Conservation (phyloP, 2,888 invertebrate species). For the Luperina testacea region DNA sequence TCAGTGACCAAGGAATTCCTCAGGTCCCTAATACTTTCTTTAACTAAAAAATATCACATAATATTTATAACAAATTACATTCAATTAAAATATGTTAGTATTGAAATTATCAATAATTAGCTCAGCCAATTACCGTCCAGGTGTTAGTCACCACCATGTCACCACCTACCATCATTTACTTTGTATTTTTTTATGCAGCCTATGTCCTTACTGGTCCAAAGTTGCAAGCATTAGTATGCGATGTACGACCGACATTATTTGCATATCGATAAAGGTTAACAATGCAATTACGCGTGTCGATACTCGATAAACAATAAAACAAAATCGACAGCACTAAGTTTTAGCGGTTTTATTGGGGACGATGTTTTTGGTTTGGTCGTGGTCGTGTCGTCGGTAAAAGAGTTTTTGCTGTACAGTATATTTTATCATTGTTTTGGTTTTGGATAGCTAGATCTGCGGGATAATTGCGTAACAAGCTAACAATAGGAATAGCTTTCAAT, state of each 20-base stretch:
- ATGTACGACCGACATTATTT: conserved; percentile 64
- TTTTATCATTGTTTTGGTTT: not conserved
- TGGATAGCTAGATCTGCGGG: not conserved
- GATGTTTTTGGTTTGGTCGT: conserved; percentile 33
- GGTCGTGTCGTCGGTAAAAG: conserved; percentile 32
- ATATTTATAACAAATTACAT: conserved; percentile 23
- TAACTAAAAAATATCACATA: not conserved
- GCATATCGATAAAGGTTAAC: conserved; percentile 78
- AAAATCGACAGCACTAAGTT: conserved; percentile 65
- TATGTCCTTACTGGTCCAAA: conserved; percentile 36
- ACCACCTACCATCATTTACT: conserved; percentile 33
- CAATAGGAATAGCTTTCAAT: not conserved
- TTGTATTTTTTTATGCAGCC: conserved; percentile 46
- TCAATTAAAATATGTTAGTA: conserved; percentile 32
- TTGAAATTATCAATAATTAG: conserved; percentile 39
- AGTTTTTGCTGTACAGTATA: not conserved
- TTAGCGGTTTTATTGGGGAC: conserved; percentile 42
- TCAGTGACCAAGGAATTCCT: not conserved
- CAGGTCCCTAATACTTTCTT: not conserved
- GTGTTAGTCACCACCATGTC: conserved; percentile 39
- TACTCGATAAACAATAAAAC: conserved; percentile 75
- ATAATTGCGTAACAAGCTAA: not conserved
- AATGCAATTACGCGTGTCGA: conserved; percentile 75
- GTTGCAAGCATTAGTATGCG: conserved; percentile 57
- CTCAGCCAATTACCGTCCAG: conserved; percentile 51